Conservation (phyloP, 1,140 invertebrate species). For the Dinoponera quadriceps region DNA sequence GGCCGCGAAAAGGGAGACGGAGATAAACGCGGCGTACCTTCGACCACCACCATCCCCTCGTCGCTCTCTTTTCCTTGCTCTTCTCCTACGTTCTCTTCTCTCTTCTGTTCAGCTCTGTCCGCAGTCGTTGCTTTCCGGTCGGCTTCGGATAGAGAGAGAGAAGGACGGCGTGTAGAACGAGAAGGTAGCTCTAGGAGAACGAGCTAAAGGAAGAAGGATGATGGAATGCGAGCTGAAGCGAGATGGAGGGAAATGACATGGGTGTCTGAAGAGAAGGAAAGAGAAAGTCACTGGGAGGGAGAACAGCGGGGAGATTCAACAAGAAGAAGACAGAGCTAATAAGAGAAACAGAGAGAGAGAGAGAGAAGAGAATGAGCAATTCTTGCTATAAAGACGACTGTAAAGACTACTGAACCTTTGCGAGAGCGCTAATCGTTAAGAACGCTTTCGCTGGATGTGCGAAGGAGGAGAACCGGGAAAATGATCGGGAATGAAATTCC, state of each 20-base stretch:
- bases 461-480: conserved; percentile 6
- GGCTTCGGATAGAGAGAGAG: conserved; percentile 18
- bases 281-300: conserved; percentile 31
- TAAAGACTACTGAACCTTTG: background rate
- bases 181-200: conserved; percentile 7
- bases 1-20: conserved; percentile 51
- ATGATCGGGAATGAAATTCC: conserved; percentile 26
- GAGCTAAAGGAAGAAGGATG: background rate
- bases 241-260: conserved; percentile 20
- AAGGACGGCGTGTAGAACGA: conserved; percentile 15
- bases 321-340: background rate
- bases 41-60: conserved; percentile 43
- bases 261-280: conserved; percentile 24
- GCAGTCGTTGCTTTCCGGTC: conserved; percentile 33
- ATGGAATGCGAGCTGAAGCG: conserved; percentile 27
- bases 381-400: background rate
- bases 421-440: background rate
- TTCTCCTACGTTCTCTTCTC: background rate
- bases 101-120: conserved; percentile 1
- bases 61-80: conserved; percentile 25
- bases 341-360: background rate
- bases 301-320: background rate
- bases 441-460: background rate
- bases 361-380: conserved; percentile 12
- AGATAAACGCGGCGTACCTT: conserved; percentile 39